Evolutionary conservation across 1,140 invertebrate genomes (phyloP), one percentile per base, ranked within the genome.

Genomic region (Tetraneura akinire): DNA sequence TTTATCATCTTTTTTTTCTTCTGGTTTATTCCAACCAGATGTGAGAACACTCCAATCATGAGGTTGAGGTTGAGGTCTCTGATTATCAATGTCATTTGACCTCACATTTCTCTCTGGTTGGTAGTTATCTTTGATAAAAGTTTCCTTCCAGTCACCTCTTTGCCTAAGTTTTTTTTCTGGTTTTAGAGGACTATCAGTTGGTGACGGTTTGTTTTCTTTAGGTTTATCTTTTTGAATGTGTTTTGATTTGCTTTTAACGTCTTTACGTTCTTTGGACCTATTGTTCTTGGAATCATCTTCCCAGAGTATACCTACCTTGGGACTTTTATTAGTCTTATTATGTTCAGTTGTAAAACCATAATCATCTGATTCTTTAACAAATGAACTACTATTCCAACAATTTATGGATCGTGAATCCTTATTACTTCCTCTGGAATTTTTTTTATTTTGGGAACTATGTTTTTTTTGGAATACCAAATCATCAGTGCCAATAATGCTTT

Each of bases 371-470:
- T 78, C 74, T 78, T 78, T 78, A 47, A 21, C 2, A 78, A 78
- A 78, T 13, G 74, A 78, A 78, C 74, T 78, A 37, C 62, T 78
- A 45, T 78, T 78, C 74, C 74, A 78, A 60, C 74, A 78, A 60
- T 78, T 78, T 23, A 78, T 78, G 4, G 74, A 78, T 18, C 74
- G 60, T 47, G 53, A 60, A 14, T 78, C 74, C 9, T 78, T 78
- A 45, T 55, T n/a, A n/a, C n/a, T 42, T 26, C 74, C 74, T 47
- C 74, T 62, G 8, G 74, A 78, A 45, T 78, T 78, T 21, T 78
- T 78, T 60, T 78, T 78, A n/a, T 78, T 78, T 78, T 78, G 74
- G 55, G 74, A 78, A 60, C 45, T 78, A 60, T 78, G 74, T 62
- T 78, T 78, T 60, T 78, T 78, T 21, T 78, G 74, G 21, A 78